Evolutionary conservation across 1,140 invertebrate genomes (phyloP), one percentile per base, ranked within the genome.

Genomic region (Meloidogyne exigua): DNA sequence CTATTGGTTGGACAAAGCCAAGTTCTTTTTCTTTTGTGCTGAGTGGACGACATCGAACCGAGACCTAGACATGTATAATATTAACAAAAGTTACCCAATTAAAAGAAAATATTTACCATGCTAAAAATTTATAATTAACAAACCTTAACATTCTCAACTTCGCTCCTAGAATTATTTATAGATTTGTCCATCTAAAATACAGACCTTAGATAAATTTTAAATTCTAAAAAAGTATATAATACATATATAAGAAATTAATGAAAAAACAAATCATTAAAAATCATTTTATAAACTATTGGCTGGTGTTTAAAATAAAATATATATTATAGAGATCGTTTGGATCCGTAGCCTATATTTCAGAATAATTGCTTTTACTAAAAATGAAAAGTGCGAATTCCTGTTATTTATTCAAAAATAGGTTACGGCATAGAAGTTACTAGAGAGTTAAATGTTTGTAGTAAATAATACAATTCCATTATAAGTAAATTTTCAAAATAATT

Each of bases 11-110:
- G 7, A 57, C n/a, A 62, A 91, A 91, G 65, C 91, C 91, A 42
- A 90, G 89, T 64, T 91, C 88, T 76, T 91, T 89, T 88, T 96
- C 94, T 82, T 91, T 91, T 84, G 92, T 91, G 87, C 92, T 94
- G 85, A 95, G 90, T 0, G 95, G 95, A 72, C 95, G 91, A 77
- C 94, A 92, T 76, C 95, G 44, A 28, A 79, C 68, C 21, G 69
- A 75, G 5, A 78, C 76, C 64, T 78, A 3, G 7, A 21, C 26
- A 57, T 32, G 28, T 32, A 32, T 32, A n/a, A n/a, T n/a, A n/a
- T n/a, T n/a, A n/a, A n/a, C n/a, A n/a, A n/a, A n/a, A n/a, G n/a
- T n/a, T n/a, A n/a, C n/a, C n/a, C n/a, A n/a, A n/a, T n/a, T n/a
- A n/a, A n/a, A n/a, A n/a, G n/a, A n/a, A n/a, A n/a, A n/a, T n/a